Evolutionary conservation across 1,140 invertebrate species (phyloP), one percentile per base, ranked within the genome.

Genomic region (Megalonaias nervosa): DNA sequence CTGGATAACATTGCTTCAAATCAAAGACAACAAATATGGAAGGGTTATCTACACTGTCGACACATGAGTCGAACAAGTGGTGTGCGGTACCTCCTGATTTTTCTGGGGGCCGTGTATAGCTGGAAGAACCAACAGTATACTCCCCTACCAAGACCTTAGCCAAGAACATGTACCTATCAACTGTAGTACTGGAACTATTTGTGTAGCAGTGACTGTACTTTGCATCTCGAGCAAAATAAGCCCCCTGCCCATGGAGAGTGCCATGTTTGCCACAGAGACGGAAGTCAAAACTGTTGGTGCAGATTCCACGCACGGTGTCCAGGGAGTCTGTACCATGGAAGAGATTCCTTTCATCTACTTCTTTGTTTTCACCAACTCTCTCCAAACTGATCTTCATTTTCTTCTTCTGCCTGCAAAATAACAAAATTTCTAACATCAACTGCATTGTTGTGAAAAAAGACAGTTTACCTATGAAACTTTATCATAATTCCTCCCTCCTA

Each of bases 11-110:
- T 71, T 88, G 87, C 31, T 83, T 79, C 61, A 82, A 73, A 5
- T 84, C 80, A 72, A 88, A 89, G 21, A 88, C 82, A 48, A 89
- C 84, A 81, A 82, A 87, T n/a, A 88, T 89, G 31, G 38, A 72
- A 2, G 87, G 87, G 65, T 85, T 79, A 1, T 19, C 19, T 3
- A 81, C 60, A 62, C 85, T 72, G 71, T 89, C 79, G n/a, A 89
- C 88, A 75, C 85, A 87, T 0, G 87, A 88, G 48, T 89, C 85
- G 68, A 84, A 89, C 65, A 85, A 60, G n/a, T 86, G 77, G 65
- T 78, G 70, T 11, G 81, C 70, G 48, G 78, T 77, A 6, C 38
- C 38, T n/a, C 70, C 68, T 0, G 78, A 70, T 59, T 81, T 81
- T 69, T 81, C 83, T 16, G 80, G 82, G 17, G 88, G 87, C 4